These are phyloP conservation scores for Platyrinchus mystaceus DNA, from an alignment of 2,797 vertebrate species.

Conservation along the genomic window DNA sequence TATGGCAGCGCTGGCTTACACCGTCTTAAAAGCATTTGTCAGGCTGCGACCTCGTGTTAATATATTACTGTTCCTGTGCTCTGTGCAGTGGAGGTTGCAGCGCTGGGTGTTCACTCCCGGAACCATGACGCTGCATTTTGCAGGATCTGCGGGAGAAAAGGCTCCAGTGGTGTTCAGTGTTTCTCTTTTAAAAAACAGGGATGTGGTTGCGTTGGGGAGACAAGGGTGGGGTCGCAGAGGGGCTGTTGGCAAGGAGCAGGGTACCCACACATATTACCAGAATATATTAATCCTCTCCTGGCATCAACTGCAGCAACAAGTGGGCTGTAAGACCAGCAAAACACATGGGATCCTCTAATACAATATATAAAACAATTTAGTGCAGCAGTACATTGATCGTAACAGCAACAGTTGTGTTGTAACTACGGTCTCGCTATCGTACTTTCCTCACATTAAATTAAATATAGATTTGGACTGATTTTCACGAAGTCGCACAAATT, in stretches of 20 bases:
- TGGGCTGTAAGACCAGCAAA: background rate
- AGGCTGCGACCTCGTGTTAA: background rate
- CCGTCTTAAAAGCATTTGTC: background rate
- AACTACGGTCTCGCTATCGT: background rate
- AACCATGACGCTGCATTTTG: background rate
- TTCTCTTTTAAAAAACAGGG: background rate
- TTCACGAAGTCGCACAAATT: background rate
- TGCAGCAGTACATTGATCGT: background rate
- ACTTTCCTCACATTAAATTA: background rate
- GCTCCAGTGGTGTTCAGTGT: fast-evolving
- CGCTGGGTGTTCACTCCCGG: background rate
- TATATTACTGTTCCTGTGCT: background rate
- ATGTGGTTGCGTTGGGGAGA: background rate
- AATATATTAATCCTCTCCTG: background rate
- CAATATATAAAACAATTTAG: background rate
- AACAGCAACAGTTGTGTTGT: background rate
- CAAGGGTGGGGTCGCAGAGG: fast-evolving
- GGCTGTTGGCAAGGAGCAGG: background rate
- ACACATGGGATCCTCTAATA: background rate
- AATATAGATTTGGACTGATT: slow-evolving; percentile 40
- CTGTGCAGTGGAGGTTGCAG: background rate
- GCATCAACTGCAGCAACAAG: background rate
- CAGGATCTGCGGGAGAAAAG: background rate
- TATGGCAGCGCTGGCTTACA: background rate
- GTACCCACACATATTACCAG: fast-evolving